Percentiles rank a stretch among this genome's conserved stretches.
Evolutionary conservation across 2,797 vertebrate genomes (phyloP).

Genomic region (Lacerta viridis): DNA sequence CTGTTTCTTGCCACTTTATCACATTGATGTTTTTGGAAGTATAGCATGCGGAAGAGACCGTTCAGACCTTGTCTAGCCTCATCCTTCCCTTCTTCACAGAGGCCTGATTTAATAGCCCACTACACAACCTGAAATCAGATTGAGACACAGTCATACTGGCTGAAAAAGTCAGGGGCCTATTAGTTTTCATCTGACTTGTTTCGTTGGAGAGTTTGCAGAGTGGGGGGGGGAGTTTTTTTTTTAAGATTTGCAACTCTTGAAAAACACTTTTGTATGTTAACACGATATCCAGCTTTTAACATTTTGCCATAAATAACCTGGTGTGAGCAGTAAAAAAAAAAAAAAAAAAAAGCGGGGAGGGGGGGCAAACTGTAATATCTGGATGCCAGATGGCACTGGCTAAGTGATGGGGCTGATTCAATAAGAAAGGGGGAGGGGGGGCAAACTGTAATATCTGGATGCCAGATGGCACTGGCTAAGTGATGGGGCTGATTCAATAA

Average conservation of each 20-base stretch:
- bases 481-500: constrained; percentile 71
- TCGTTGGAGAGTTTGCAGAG: constrained; percentile 11
- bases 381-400: constrained; percentile 85
- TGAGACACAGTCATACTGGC: not conserved
- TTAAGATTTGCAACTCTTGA: constrained; percentile 46
- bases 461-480: constrained; percentile 84
- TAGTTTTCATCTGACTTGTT: constrained; percentile 8
- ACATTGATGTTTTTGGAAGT: not conserved
- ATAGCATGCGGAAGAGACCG: not conserved
- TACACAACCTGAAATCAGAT: constrained; percentile 5
- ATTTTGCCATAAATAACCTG: constrained; percentile 80
- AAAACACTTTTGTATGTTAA: constrained; percentile 60
- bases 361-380: constrained; percentile 83
- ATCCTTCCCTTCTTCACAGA: not conserved
- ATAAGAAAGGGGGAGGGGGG: constrained; percentile 69
- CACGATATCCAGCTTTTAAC: constrained; percentile 57
- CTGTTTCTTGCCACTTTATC: constrained; percentile 4
- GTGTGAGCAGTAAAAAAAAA: constrained; percentile 72
- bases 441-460: constrained; percentile 85
- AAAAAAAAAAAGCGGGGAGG: not conserved
- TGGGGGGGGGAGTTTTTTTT: not conserved
- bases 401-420: constrained; percentile 73
- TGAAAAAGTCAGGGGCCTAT: constrained; percentile 15
- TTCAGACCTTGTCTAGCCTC: not conserved
- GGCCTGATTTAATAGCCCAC: constrained; percentile 25